These are phyloP conservation scores for Epinotia ramella DNA, from an alignment of 2,888 invertebrate genomes.

Conservation along the genomic window DNA sequence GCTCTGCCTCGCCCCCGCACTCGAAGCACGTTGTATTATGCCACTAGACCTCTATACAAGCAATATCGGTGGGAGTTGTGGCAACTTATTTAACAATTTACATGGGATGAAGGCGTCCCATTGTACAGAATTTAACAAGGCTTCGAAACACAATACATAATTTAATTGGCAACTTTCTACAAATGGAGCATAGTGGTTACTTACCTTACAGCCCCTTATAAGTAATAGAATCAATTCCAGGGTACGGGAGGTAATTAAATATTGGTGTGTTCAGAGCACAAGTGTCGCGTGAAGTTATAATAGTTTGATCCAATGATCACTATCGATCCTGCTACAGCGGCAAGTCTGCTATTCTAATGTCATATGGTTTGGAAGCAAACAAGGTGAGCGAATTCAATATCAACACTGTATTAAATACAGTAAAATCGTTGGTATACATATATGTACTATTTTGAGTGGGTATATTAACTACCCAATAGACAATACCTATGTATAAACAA, in stretches of 20 bases:
- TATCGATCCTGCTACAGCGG: constrained; percentile 10
- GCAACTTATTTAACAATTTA: constrained; percentile 19
- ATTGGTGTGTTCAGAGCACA: constrained; percentile 3
- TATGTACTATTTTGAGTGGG: not conserved
- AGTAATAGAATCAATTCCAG: constrained; percentile 2
- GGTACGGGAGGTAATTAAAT: not conserved
- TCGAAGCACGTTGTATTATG: constrained; percentile 47
- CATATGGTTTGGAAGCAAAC: not conserved
- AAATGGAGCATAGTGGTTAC: not conserved
- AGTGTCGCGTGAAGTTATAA: not conserved
- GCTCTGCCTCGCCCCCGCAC: constrained; percentile 47
- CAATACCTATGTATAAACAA: too few species aligned
- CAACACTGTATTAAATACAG: not conserved
- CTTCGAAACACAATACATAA: not conserved
- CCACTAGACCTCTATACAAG: constrained; percentile 18
- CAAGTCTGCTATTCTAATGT: not conserved
- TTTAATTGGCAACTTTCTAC: not conserved
- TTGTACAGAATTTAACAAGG: constrained; percentile 6
- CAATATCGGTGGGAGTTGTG: constrained; percentile 16
- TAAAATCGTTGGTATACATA: not conserved
- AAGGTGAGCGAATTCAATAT: not conserved
- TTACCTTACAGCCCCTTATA: not conserved
- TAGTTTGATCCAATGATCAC: constrained; percentile 17
- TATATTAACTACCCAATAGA: too few species aligned
- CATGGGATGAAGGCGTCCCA: not conserved